Percentiles rank a stretch among this genome's conserved stretches.
These are phyloP conservation scores for Drosophila willistoni DNA, from an alignment of 1,140 invertebrate species.

Conservation along the genomic window DNA sequence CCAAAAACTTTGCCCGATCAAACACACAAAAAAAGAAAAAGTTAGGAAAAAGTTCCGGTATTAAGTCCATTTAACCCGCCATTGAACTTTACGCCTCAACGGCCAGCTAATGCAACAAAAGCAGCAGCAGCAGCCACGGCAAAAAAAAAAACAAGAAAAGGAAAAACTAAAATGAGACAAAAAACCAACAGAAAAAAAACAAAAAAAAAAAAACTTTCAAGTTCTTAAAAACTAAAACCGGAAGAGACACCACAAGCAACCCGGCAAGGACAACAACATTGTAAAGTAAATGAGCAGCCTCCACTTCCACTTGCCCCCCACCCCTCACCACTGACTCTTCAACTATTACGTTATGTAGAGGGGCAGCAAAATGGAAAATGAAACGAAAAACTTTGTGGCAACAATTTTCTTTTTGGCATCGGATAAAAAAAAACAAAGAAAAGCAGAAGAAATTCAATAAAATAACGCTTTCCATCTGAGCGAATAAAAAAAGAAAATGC, in stretches of 20 bases:
- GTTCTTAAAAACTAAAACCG: conserved; percentile 58
- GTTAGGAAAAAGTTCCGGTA: conserved; percentile 72
- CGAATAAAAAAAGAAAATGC: conserved; percentile 11
- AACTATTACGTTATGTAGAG: too few relatives aligned
- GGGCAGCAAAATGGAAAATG: conserved; percentile 57
- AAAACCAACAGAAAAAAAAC: conserved; percentile 13
- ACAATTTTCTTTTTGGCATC: conserved; percentile 45
- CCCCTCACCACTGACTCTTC: too few relatives aligned
- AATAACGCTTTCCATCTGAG: conserved; percentile 72
- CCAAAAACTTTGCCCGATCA: conserved; percentile 72
- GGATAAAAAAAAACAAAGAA: conserved; percentile 15
- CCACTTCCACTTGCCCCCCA: neutral
- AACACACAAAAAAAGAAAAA: conserved; percentile 55
- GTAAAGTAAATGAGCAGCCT: conserved; percentile 65
- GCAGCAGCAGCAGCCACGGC: conserved; percentile 1
- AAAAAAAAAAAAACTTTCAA: conserved; percentile 25
- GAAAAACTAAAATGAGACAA: neutral
- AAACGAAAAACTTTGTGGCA: conserved; percentile 76
- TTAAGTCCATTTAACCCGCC: conserved; percentile 81
- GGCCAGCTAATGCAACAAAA: conserved; percentile 65
- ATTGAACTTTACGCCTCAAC: conserved; percentile 81
- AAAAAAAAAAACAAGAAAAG: neutral
- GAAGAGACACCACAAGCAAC: conserved; percentile 19
- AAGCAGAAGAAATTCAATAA: conserved; percentile 63
- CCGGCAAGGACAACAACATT: conserved; percentile 50